Evolutionary conservation across 1,140 invertebrate genomes (phyloP).

Genomic region (Thaumatotibia leucotreta): DNA sequence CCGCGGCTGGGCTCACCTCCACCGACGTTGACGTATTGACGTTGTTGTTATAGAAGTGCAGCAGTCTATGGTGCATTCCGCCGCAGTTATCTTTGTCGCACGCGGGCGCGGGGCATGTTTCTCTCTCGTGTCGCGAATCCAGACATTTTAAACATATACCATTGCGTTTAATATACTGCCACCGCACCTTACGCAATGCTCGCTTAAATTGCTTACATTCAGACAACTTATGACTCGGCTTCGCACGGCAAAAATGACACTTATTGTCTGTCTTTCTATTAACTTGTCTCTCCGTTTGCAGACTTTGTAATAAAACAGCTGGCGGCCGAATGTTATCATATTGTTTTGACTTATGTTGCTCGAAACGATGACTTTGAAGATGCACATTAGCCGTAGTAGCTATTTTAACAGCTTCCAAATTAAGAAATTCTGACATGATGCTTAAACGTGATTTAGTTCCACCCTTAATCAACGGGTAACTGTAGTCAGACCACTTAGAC

Average conservation of each 20-base stretch:
- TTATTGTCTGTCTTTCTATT: neutral
- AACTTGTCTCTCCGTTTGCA: neutral
- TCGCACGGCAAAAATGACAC: neutral
- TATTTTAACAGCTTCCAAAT: neutral
- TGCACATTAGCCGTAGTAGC: neutral
- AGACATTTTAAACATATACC: conserved; percentile 9
- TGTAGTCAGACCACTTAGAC: conserved; percentile 1
- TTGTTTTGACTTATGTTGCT: neutral
- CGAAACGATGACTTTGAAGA: neutral
- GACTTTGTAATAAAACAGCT: neutral
- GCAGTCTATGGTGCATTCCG: neutral
- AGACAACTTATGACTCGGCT: neutral
- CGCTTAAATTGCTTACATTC: neutral
- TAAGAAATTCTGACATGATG: neutral
- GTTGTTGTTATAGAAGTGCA: neutral
- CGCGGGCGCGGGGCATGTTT: neutral
- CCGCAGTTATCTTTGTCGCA: conserved; percentile 1
- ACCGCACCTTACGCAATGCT: neutral
- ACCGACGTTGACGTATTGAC: too few relatives aligned
- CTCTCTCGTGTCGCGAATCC: neutral
- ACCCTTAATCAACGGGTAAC: neutral
- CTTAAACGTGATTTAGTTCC: neutral
- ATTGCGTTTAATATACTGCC: neutral
- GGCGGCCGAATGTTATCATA: neutral
- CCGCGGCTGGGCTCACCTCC: neutral